These are phyloP conservation scores for Atherinomorus stipes DNA, from an alignment of 2,113 vertebrate species.

Conservation along the genomic window DNA sequence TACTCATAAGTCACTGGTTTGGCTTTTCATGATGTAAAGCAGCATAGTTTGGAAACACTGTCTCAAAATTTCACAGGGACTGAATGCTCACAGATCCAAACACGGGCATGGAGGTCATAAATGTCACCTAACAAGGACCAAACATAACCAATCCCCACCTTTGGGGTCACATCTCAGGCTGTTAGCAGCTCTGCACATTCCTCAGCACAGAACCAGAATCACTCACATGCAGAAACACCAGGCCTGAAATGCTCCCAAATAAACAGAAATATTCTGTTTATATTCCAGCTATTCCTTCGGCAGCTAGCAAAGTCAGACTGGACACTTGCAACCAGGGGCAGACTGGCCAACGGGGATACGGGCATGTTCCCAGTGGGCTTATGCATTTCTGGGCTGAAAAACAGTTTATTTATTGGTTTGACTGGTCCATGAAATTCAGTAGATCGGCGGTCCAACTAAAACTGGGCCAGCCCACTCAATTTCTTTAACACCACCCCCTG, in stretches of 20 bases:
- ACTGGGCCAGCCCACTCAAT: no score
- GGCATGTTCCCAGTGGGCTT: no score
- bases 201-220: constrained; percentile 1
- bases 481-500: no score
- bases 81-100: constrained; percentile 40
- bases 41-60: constrained; percentile 49
- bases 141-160: constrained; percentile 36
- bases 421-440: no score
- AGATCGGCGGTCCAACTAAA: no score
- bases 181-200: constrained; percentile 17
- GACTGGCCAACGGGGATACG: no score
- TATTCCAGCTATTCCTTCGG: no score
- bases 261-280: no score
- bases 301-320: no score
- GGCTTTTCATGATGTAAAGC: constrained; percentile 73
- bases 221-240: constrained; percentile 1
- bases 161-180: constrained; percentile 37
- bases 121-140: constrained; percentile 1
- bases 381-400: no score
- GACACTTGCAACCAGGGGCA: no score
- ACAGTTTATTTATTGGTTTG: no score
- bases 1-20: constrained; percentile 76
- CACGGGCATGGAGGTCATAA: constrained; percentile 12
- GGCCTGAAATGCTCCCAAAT: neutral
- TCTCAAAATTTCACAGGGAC: constrained; percentile 58